A percentile compares a stretch with the other conserved stretches of the same genome.
These are phyloP conservation scores for Enteromius afrohamiltoni DNA, from an alignment of 2,797 vertebrate genomes.

Conservation along the genomic window DNA sequence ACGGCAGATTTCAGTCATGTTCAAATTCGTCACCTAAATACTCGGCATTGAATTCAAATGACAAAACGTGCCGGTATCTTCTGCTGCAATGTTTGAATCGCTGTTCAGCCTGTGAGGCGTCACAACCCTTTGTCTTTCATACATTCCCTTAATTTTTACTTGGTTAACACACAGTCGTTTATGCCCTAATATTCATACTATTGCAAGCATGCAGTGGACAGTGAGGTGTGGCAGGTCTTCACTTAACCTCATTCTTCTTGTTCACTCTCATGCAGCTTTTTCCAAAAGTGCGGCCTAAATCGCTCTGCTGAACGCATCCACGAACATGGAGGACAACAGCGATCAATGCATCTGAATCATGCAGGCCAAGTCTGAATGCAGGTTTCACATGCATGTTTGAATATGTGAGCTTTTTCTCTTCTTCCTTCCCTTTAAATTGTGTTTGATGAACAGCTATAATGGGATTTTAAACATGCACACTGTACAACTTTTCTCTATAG, in stretches of 20 bases:
- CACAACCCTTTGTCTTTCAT: neutral
- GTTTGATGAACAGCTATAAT: neutral
- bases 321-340: neutral
- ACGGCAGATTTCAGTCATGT: neutral
- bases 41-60: neutral
- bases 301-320: slow-evolving; percentile 69
- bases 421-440: neutral
- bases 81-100: neutral
- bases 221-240: neutral
- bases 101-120: neutral
- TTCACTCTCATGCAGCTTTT: slow-evolving; percentile 72
- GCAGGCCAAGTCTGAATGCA: neutral
- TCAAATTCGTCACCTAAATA: neutral
- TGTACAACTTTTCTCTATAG: neutral
- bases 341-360: neutral
- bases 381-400: neutral
- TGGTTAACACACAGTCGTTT: neutral
- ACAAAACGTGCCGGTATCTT: neutral
- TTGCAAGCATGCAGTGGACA: slow-evolving; percentile 4
- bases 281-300: slow-evolving; percentile 78
- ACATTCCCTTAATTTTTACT: neutral
- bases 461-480: slow-evolving; percentile 4
- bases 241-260: neutral
- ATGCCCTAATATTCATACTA: neutral
- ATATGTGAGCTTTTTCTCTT: neutral